Percentiles rank a stretch among this genome's conserved stretches.
These are phyloP conservation scores for Belonocnema kinseyi DNA, from an alignment of 1,140 invertebrate genomes.

Conservation along the genomic window DNA sequence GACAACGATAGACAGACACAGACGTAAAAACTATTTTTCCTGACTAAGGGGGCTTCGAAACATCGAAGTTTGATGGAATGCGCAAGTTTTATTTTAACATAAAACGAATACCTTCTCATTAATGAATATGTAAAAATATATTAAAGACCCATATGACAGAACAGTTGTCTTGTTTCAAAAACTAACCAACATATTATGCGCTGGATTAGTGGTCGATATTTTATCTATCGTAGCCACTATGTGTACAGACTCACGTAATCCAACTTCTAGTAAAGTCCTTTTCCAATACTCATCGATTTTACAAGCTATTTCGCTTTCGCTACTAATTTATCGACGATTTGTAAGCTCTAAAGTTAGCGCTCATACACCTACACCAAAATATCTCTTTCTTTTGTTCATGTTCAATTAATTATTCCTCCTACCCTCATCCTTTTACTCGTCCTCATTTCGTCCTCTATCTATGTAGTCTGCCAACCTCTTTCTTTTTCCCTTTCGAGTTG, in stretches of 20 bases:
- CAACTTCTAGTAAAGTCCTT: conserved; percentile 6
- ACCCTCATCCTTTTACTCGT: conserved; percentile 1
- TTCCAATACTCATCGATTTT: conserved; percentile 23
- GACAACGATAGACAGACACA: too few relatives aligned
- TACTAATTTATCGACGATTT: conserved; percentile 27
- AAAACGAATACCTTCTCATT: too few relatives aligned
- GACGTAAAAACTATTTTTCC: too few relatives aligned
- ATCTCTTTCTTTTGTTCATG: conserved; percentile 2
- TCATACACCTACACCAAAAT: conserved; percentile 8
- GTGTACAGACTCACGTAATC: conserved; percentile 7
- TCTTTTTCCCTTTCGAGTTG: conserved; percentile 14
- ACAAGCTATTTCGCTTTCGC: conserved; percentile 17
- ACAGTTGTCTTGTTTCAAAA: too few relatives aligned
- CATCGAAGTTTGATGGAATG: too few relatives aligned
- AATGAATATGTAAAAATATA: too few relatives aligned
- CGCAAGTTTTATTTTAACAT: too few relatives aligned
- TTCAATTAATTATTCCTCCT: conserved; percentile 28
- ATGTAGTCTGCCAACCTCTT: background rate
- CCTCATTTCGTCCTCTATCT: background rate
- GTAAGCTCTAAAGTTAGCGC: conserved; percentile 26
- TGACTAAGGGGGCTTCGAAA: too few relatives aligned
- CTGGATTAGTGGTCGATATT: background rate
- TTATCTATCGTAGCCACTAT: background rate
- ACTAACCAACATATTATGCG: too few relatives aligned
- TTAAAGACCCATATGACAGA: too few relatives aligned